Percentiles rank a stretch among this genome's conserved stretches.
Evolutionary conservation across 2,797 vertebrate genomes (phyloP).

Genomic region (Phylloscopus collybita): DNA sequence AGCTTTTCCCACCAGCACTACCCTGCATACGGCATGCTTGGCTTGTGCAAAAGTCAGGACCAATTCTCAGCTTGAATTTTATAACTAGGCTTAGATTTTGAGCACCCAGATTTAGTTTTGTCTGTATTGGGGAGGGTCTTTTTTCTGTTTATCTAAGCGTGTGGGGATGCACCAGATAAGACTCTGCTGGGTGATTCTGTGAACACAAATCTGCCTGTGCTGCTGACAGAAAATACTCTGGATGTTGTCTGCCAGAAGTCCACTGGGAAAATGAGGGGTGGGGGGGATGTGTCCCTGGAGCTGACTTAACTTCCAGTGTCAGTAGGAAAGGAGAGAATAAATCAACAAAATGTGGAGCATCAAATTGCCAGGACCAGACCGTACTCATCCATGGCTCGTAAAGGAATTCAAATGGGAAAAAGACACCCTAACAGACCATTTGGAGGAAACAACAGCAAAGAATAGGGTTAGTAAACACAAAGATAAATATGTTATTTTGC

Average conservation of each 20-base stretch:
- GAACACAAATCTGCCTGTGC: neutral
- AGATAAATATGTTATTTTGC: neutral
- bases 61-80: neutral
- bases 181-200: neutral
- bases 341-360: neutral
- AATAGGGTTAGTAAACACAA: slow-evolving; percentile 30
- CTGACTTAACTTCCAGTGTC: neutral
- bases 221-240: slow-evolving; percentile 21
- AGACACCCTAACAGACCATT: neutral
- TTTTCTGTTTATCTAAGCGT: neutral
- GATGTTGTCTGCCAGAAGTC: neutral
- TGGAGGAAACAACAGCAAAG: neutral
- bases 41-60: neutral
- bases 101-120: neutral
- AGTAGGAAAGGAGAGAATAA: neutral
- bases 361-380: neutral
- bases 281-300: neutral
- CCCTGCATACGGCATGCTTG: neutral
- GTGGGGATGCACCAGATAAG: slow-evolving; percentile 12
- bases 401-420: slow-evolving; percentile 9
- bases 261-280: neutral
- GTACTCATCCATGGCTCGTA: neutral
- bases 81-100: neutral
- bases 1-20: neutral
- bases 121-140: neutral